phyloP scores from a whole-genome alignment of 2,888 invertebrate species.

The Eupeodes latifasciatus region DNA sequence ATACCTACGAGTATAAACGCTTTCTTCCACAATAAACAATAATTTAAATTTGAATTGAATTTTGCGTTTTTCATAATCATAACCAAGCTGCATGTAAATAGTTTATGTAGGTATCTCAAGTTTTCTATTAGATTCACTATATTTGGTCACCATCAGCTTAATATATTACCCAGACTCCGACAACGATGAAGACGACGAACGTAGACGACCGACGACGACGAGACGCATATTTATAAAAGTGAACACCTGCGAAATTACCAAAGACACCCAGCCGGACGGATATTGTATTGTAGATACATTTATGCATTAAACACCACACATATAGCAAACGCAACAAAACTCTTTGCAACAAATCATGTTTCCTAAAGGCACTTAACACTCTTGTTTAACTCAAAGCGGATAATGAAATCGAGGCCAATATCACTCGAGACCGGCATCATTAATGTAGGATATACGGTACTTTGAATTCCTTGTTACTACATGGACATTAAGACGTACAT shows the following conservation, averaged over 20 bases:
- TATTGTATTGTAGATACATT: background rate
- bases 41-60: conserved; percentile 46
- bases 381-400: conserved; percentile 53
- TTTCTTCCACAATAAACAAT: conserved; percentile 48
- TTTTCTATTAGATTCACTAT: conserved; percentile 58
- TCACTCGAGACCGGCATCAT: conserved; percentile 47
- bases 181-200: background rate
- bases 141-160: conserved; percentile 60
- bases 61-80: conserved; percentile 34
- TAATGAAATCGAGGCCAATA: conserved; percentile 69
- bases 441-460: conserved; percentile 28
- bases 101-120: conserved; percentile 2
- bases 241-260: conserved; percentile 66
- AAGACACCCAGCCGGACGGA: background rate
- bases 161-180: conserved; percentile 15
- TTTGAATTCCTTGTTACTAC: conserved; percentile 47
- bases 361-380: conserved; percentile 49
- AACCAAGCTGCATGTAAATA: conserved; percentile 2
- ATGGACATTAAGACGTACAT: conserved; percentile 27
- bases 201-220: too few relatives aligned
- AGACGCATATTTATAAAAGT: conserved; percentile 18
- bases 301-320: too few relatives aligned
- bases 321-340: conserved; percentile 14
- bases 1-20: conserved; percentile 44
- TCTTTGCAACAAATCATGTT: conserved; percentile 64